Conservation (phyloP, 2,797 vertebrate genomes). For the Pygocentrus nattereri region DNA sequence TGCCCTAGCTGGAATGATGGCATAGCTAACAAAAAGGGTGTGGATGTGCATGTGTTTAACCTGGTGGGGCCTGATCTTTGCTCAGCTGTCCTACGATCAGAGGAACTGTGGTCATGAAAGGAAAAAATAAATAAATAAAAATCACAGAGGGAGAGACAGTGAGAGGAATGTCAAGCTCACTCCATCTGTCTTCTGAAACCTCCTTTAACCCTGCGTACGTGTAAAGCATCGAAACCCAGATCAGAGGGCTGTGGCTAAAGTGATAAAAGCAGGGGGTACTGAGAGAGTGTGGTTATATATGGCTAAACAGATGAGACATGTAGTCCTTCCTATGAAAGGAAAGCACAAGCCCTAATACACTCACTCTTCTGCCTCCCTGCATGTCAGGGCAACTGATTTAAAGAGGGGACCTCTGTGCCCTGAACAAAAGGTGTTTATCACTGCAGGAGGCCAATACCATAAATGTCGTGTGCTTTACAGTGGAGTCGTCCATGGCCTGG, state of each 20-base stretch:
- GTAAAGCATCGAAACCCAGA: background rate
- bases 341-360: slow-evolving; percentile 14
- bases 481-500: slow-evolving; percentile 24
- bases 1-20: background rate
- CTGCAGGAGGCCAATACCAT: slow-evolving; percentile 32
- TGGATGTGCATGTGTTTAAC: slow-evolving; percentile 6
- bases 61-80: background rate
- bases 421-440: slow-evolving; percentile 48
- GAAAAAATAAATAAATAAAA: too few species aligned
- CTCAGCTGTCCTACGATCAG: background rate
- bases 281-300: background rate
- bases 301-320: slow-evolving; percentile 31
- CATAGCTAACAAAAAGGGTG: background rate
- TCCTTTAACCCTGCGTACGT: background rate
- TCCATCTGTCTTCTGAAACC: background rate
- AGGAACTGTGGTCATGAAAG: background rate
- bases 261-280: background rate
- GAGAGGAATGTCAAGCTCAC: slow-evolving; percentile 11
- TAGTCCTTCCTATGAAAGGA: background rate
- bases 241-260: background rate
- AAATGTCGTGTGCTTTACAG: slow-evolving; percentile 48
- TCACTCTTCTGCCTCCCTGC: background rate
- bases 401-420: background rate
- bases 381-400: slow-evolving; percentile 35
- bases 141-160: background rate